Conservation (phyloP, 2,113 vertebrate genomes). For the Amblyornis subalaris region DNA sequence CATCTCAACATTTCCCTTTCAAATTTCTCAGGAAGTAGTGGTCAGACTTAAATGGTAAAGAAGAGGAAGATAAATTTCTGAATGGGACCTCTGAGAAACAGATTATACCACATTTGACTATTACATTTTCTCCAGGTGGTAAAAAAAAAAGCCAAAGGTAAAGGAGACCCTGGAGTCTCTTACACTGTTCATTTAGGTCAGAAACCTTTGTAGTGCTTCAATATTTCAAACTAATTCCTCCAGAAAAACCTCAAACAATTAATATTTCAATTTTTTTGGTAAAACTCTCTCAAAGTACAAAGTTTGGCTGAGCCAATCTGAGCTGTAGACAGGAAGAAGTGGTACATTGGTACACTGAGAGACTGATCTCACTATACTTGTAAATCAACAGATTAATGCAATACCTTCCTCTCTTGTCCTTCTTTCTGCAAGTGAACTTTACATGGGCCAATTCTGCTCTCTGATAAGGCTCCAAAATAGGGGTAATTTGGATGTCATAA, state of each 20-base stretch:
- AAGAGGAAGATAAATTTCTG: slow-evolving; percentile 5
- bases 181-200: neutral
- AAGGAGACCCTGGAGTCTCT: neutral
- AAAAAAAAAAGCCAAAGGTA: neutral
- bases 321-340: neutral
- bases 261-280: neutral
- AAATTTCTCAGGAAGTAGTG: neutral
- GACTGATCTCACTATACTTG: neutral
- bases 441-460: neutral
- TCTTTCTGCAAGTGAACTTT: neutral
- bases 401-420: neutral
- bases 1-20: neutral
- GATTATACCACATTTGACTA: neutral
- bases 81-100: neutral
- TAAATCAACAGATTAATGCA: neutral
- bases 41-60: slow-evolving; percentile 1
- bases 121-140: neutral
- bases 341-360: neutral
- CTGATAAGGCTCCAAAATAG: neutral
- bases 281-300: neutral
- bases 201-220: neutral
- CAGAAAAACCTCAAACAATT: neutral
- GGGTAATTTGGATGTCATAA: neutral
- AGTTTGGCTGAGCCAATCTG: neutral
- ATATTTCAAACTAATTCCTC: neutral